phyloP scores from a whole-genome alignment of 1,140 invertebrate genomes.

The Protaetia brevitarsis region DNA sequence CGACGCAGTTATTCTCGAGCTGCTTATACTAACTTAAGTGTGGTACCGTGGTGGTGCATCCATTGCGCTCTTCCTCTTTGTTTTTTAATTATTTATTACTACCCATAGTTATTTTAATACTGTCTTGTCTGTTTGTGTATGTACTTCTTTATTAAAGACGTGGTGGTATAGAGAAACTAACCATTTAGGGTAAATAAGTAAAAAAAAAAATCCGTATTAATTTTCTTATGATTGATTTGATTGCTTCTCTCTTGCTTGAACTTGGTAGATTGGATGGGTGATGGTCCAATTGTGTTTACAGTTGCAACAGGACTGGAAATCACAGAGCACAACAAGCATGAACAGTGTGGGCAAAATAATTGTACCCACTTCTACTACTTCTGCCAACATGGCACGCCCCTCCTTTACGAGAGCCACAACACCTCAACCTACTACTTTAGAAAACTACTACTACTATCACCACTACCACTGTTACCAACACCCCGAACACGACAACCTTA shows the following conservation, averaged over 20 bases:
- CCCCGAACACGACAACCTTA: slow-evolving; percentile 52
- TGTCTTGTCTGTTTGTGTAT: slow-evolving; percentile 30
- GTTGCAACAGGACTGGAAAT: slow-evolving; percentile 51
- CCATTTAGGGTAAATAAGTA: too few relatives aligned
- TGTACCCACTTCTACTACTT: slow-evolving; percentile 46
- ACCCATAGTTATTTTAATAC: neutral
- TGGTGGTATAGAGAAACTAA: slow-evolving; percentile 31
- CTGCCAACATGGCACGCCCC: slow-evolving; percentile 47
- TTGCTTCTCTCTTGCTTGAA: slow-evolving; percentile 26
- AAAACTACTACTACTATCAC: too few relatives aligned
- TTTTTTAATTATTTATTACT: neutral
- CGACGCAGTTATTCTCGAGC: slow-evolving; percentile 23
- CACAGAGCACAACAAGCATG: slow-evolving; percentile 48
- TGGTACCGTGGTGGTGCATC: slow-evolving; percentile 49
- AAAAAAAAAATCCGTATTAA: too few relatives aligned
- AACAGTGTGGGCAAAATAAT: slow-evolving; percentile 45
- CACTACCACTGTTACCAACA: neutral
- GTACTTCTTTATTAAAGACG: slow-evolving; percentile 17
- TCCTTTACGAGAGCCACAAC: slow-evolving; percentile 34
- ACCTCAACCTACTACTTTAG: slow-evolving; percentile 40
- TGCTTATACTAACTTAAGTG: slow-evolving; percentile 42
- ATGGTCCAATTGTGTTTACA: slow-evolving; percentile 47
- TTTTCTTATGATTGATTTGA: slow-evolving; percentile 21
- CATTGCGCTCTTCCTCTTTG: slow-evolving; percentile 42
- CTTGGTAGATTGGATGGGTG: slow-evolving; percentile 35